Evolutionary conservation across 2,888 invertebrate species (phyloP).

Genomic region (Cancer borealis): DNA sequence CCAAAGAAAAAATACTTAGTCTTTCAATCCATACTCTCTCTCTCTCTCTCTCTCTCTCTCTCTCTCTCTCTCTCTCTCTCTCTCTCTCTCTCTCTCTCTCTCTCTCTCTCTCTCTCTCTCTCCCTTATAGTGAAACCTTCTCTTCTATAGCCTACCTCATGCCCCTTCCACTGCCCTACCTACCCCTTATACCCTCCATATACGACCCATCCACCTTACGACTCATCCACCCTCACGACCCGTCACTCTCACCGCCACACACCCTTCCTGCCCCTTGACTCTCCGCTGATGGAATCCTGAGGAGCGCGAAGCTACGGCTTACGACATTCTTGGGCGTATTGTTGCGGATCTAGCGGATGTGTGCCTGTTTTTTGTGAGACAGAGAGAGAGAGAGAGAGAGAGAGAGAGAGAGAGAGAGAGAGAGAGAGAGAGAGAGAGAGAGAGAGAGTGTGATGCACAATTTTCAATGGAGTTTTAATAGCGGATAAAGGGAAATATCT

Average conservation of each 20-base stretch:
- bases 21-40: neutral
- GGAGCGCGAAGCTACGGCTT: neutral
- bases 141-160: neutral
- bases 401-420: slow-evolving; percentile 26
- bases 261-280: neutral
- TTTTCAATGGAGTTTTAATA: neutral
- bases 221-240: slow-evolving; percentile 7
- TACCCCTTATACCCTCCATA: neutral
- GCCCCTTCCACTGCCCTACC: neutral
- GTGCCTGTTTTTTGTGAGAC: no score
- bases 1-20: no score
- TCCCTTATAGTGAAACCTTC: neutral
- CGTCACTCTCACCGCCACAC: slow-evolving; percentile 18
- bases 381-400: slow-evolving; percentile 11
- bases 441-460: neutral
- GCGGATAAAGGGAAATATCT: neutral
- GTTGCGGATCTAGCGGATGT: no score
- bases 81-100: neutral
- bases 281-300: neutral
- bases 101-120: neutral
- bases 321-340: neutral
- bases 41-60: neutral
- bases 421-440: slow-evolving; percentile 14
- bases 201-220: neutral
- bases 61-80: neutral